Conservation (phyloP, 2,888 invertebrate genomes). For the Timema cristinae region DNA sequence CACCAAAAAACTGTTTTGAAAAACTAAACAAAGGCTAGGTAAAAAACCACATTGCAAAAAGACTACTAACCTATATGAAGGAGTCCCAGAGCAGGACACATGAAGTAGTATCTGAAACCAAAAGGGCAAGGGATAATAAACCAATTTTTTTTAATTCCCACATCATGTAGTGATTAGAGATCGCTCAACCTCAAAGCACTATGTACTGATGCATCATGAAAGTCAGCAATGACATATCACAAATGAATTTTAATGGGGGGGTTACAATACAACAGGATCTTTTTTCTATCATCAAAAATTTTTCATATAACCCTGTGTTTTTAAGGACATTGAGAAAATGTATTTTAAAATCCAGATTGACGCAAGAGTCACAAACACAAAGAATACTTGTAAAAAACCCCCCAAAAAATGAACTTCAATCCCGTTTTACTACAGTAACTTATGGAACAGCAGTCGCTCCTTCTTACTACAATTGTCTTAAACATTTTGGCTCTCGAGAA, state of each 20-base stretch:
- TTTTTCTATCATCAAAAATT: background rate
- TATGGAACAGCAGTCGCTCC: conserved; percentile 12
- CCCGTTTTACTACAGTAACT: conserved; percentile 2
- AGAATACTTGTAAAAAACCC: background rate
- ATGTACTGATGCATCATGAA: background rate
- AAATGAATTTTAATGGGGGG: background rate
- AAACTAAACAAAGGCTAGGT: background rate
- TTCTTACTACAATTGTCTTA: background rate
- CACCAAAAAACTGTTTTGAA: background rate
- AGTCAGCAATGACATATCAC: background rate
- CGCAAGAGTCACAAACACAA: background rate
- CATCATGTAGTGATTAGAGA: background rate
- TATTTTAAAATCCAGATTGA: conserved; percentile 6
- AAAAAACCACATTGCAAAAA: background rate
- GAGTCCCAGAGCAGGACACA: background rate
- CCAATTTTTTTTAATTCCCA: background rate
- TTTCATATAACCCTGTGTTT: background rate
- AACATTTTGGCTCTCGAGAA: background rate
- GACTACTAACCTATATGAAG: background rate
- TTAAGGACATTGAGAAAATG: conserved; percentile 8
- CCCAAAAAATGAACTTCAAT: background rate
- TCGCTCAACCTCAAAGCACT: background rate
- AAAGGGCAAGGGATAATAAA: background rate
- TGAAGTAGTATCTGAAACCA: background rate
- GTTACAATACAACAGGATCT: background rate